Base-by-base conservation (phyloP, 2,113 vertebrate genomes). In the Myocastor coypus region DNA sequence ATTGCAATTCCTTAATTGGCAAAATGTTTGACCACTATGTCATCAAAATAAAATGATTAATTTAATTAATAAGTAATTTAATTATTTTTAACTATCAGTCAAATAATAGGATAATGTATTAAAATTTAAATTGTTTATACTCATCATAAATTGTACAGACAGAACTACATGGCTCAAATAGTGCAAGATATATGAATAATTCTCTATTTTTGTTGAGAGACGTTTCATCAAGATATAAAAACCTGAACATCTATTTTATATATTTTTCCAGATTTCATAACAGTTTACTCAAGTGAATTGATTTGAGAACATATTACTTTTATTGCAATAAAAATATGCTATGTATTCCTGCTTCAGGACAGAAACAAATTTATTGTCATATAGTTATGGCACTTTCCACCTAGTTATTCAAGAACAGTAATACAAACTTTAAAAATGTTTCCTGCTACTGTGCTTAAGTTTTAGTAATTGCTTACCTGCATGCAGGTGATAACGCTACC, bases 321-420 rank as follows among this genome's bases (percentile, higher is more conserved):
- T 73, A 14, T 75, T 91, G 69, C 59, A 71, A 22, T 82, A 75
- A 68, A 82, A 42, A 2, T 20, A 78, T 71, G 13, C 4, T 46
- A 30, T 63, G 20, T 3, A 61, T 69, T 87, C 8, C 32, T 87
- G 3, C 12, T 57, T 87, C 66, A 75, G 37, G 11, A 78, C 26
- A 34, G n/a, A 85, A 96, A 91, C 46, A 85, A 61, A 90, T 64
- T 83, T 59, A 68, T 10, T 92, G 22, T 26, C 83, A 61, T 61
- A 34, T 9, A 82, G 5, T 59, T 40, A 94, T 37, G 66, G 96
- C 19, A 71, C 88, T 89, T 92, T 86, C 68, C 46, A 92, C 89
- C 89, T 96, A 96, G 94, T 96, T 97, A 97, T 97, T 95, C 95
- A 97, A 82, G 32, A 97, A 73, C 26, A 97, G 66, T 34, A 80